Conservation (phyloP, 2,797 vertebrate genomes). For the Orestias chungarensis region DNA sequence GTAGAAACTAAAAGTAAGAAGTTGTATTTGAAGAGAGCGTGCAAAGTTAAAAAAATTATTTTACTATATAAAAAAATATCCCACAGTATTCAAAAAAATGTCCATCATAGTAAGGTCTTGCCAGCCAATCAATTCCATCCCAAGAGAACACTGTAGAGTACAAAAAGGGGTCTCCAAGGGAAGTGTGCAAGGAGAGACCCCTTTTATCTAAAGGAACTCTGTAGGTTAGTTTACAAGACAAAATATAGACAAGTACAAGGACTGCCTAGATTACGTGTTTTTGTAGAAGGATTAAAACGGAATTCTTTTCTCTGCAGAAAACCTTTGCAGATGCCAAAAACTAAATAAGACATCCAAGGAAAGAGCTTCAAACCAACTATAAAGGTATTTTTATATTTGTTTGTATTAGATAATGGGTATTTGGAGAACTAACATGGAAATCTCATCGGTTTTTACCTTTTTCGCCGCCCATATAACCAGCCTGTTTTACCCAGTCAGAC, state of each 20-base stretch:
- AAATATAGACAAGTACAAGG: background rate
- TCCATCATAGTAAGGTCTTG: background rate
- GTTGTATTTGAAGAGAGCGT: no score
- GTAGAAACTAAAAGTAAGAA: no score
- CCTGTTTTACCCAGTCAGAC: no score
- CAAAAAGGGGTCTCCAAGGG: background rate
- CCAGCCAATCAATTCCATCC: background rate
- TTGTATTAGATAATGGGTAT: background rate
- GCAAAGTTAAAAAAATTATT: no score
- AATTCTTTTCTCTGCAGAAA: no score
- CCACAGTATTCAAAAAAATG: background rate
- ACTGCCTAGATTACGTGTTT: background rate
- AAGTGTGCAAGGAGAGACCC: background rate
- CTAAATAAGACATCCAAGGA: background rate
- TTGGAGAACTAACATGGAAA: background rate
- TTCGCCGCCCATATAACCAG: no score
- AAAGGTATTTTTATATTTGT: background rate
- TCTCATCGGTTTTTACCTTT: no score
- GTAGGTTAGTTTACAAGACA: background rate
- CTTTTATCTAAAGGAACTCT: background rate
- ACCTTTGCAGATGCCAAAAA: no score
- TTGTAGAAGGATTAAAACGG: background rate
- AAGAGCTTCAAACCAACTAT: background rate
- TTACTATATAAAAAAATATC: no score
- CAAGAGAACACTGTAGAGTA: background rate